Evolutionary conservation across 2,797 vertebrate genomes (phyloP).

Genomic region (Florisuga fusca): DNA sequence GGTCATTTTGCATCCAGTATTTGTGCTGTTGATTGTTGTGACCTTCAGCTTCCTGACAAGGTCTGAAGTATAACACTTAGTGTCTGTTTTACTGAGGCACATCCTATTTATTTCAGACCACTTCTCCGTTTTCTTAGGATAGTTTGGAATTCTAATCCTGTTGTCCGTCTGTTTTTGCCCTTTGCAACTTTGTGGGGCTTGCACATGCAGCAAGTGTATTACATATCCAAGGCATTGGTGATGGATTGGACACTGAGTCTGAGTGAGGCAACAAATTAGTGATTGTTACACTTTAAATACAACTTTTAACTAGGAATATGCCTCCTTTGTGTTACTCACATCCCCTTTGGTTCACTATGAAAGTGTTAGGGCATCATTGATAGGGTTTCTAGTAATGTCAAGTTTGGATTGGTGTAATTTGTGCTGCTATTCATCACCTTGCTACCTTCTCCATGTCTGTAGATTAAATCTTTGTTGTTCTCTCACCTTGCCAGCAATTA

Average conservation of each 20-base stretch:
- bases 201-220: neutral
- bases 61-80: neutral
- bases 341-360: neutral
- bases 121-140: neutral
- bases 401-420: neutral
- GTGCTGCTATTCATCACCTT: neutral
- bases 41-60: conserved; percentile 14
- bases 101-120: conserved; percentile 2
- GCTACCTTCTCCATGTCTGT: neutral
- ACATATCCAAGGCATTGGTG: neutral
- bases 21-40: conserved; percentile 24
- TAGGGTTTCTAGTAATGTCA: neutral
- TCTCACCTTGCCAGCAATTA: neutral
- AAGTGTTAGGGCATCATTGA: neutral
- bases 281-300: neutral
- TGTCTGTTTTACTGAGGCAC: neutral
- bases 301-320: neutral
- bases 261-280: neutral
- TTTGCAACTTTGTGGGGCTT: neutral
- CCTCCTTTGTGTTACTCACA: neutral
- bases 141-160: conserved; percentile 8
- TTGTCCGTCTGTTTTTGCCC: neutral
- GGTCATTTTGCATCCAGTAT: conserved; percentile 4
- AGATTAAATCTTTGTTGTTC: neutral
- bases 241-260: neutral